Percentiles rank a stretch among this genome's conserved stretches.
Conservation (phyloP, 2,888 invertebrate genomes). For the Plagodis pulveraria region DNA sequence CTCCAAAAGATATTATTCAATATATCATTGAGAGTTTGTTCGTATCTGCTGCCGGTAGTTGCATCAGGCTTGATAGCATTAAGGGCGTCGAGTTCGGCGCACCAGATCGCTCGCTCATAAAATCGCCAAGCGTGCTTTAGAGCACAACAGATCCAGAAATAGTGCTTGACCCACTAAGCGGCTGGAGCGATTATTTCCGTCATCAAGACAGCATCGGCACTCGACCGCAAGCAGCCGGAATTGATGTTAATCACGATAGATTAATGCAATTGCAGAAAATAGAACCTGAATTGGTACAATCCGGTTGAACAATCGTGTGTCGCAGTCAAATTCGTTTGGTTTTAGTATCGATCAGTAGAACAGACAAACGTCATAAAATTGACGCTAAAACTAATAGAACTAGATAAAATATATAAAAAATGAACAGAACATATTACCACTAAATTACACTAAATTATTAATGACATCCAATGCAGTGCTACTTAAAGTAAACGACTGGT, state of each 20-base stretch:
- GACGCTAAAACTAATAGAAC: too few relatives aligned
- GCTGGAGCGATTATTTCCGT: conserved; percentile 83
- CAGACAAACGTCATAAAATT: too few relatives aligned
- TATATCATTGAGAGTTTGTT: conserved; percentile 31
- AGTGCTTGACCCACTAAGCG: conserved; percentile 81
- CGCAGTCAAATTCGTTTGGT: background rate
- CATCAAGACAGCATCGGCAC: conserved; percentile 66
- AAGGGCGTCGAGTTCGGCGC: conserved; percentile 52
- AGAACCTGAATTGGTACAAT: conserved; percentile 21
- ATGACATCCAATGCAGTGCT: too few relatives aligned
- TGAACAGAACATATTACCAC: too few relatives aligned
- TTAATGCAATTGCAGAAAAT: conserved; percentile 47
- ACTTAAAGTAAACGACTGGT: too few relatives aligned
- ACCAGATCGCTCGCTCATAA: conserved; percentile 63
- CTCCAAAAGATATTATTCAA: conserved; percentile 25
- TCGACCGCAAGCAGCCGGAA: conserved; percentile 49
- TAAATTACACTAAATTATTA: too few relatives aligned
- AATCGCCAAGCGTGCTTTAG: conserved; percentile 67
- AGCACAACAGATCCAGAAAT: conserved; percentile 78
- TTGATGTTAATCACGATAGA: conserved; percentile 59
- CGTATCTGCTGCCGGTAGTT: conserved; percentile 37
- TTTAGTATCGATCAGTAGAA: background rate
- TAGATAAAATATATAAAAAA: too few relatives aligned
- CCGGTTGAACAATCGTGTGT: conserved; percentile 3
- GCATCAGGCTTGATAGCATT: conserved; percentile 54